Evolutionary conservation across 92 coral and sea anemone genomes (phyloP), one percentile per base, ranked within the genome.

Genomic region (Epizoanthus fatuus): DNA sequence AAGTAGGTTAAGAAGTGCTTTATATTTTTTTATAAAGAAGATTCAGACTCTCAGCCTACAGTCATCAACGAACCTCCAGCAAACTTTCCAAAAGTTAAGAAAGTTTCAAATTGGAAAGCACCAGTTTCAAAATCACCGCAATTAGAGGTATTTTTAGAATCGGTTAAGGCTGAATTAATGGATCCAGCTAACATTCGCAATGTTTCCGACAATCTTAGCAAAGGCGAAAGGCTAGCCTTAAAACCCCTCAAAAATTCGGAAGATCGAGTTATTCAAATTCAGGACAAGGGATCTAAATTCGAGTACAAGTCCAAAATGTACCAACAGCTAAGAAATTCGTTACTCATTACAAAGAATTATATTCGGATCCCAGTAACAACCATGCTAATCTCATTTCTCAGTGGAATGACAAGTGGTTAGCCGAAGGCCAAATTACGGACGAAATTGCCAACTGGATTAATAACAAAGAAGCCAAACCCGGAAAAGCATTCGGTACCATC

Each of bases 311-410:
- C 49, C 35, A 78, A 78, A 59, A 78, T 78, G 83, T 19, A 40
- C 56, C 53, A 60, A 60, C 72, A 78, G 49, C 55, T 77, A 14
- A 39, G 19, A 4, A 59, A 78, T n/a, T 25, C 67, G 20, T 35
- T 59, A 42, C n/a, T n/a, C 83, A 78, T 60, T 78, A 78, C 69
- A 45, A 44, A 56, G 68, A 78, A 74, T 52, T 15, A 29, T 17
- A 44, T 13, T 14, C 4, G 6, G 64, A 49, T 51, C 63, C 79
- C 4, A 3, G 55, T 13, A 51, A n/a, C 0, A 14, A 49, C 5
- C 64, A 74, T 74, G n/a, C 45, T n/a, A 29, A 8, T 40, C 39
- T 51, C 20, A 17, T 74, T 20, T 42, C 42, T 4, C 8, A 74
- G 6, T 74, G 65, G 81, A 74, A 59, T 4, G 51, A 49, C 37